Evolutionary conservation across 2,888 invertebrate species (phyloP).

Genomic region (Cosmopolites sordidus): DNA sequence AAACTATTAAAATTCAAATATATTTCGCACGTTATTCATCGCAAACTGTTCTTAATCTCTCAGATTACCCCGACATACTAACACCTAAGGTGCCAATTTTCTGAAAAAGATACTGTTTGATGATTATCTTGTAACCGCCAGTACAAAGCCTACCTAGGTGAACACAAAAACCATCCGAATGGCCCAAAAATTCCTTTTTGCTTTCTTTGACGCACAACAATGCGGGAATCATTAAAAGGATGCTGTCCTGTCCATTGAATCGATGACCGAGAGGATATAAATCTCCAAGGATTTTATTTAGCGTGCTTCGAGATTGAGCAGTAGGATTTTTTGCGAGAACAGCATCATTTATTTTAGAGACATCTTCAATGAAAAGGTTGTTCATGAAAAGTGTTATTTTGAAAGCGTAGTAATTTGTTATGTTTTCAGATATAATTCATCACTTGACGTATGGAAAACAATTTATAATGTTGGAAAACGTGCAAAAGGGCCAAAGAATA

Average conservation of each 20-base stretch:
- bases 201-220: slow-evolving; percentile 17
- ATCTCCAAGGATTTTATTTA: slow-evolving; percentile 24
- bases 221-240: slow-evolving; percentile 24
- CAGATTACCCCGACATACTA: slow-evolving; percentile 10
- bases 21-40: no score
- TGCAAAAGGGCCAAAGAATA: no score
- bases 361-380: no score
- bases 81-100: slow-evolving; percentile 26
- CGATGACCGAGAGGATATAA: slow-evolving; percentile 24
- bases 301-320: not conserved
- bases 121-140: slow-evolving; percentile 27
- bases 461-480: no score
- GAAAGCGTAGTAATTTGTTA: no score
- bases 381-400: no score
- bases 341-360: slow-evolving; percentile 11
- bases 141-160: slow-evolving; percentile 18
- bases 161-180: slow-evolving; percentile 22
- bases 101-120: slow-evolving; percentile 22
- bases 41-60: not conserved
- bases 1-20: no score
- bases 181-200: slow-evolving; percentile 17
- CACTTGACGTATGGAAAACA: no score
- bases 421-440: no score
- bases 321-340: slow-evolving; percentile 9
- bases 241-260: slow-evolving; percentile 21